These are phyloP conservation scores for Phoeniculus purpureus DNA, from an alignment of 2,797 vertebrate genomes.

Conservation along the genomic window DNA sequence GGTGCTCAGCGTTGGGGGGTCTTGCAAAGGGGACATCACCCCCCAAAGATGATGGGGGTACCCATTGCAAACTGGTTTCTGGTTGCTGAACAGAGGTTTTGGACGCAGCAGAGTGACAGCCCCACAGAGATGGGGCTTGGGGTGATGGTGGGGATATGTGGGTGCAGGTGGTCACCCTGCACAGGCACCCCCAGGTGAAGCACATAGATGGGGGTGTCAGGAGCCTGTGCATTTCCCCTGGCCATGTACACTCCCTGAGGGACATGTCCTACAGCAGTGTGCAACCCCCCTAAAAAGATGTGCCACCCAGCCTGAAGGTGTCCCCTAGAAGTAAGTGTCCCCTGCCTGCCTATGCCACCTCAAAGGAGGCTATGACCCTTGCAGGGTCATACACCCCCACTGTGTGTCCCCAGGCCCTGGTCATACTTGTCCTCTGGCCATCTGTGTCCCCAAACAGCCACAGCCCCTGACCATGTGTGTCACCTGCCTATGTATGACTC, in stretches of 20 bases:
- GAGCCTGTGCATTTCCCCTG: background rate
- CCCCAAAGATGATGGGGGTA: background rate
- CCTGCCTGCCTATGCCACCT: background rate
- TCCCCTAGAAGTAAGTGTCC: background rate
- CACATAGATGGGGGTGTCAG: rapidly evolving
- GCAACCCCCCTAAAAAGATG: too few species aligned
- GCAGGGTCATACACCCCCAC: background rate
- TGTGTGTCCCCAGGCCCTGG: background rate
- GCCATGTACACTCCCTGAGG: background rate
- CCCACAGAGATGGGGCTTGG: rapidly evolving
- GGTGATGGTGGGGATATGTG: background rate
- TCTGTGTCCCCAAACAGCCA: rapidly evolving
- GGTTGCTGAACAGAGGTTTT: background rate
- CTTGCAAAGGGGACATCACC: rapidly evolving
- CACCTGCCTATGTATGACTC: background rate
- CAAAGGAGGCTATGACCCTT: too few species aligned
- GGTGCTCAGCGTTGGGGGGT: too few species aligned
- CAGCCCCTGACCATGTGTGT: background rate
- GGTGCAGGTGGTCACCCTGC: background rate
- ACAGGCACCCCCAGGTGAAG: background rate
- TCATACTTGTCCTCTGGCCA: background rate
- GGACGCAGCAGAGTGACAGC: background rate
- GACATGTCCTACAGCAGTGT: background rate
- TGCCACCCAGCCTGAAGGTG: background rate
- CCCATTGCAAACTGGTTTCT: background rate